A percentile compares a stretch with the other conserved stretches of the same genome.
These are phyloP conservation scores for Buathra laborator DNA, from an alignment of 2,888 invertebrate species.

Conservation along the genomic window DNA sequence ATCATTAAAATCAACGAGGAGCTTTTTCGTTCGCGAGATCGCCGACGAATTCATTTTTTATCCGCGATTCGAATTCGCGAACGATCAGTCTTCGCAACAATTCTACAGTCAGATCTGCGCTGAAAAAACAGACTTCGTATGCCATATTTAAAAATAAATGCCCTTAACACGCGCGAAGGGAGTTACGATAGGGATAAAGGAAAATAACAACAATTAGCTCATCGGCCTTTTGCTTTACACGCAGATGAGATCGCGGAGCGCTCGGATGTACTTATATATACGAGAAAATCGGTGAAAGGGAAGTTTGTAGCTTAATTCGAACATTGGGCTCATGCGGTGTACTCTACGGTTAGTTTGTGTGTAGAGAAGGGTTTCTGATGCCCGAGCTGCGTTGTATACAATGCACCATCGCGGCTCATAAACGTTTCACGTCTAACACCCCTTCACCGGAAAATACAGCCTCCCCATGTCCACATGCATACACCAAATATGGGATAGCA, in stretches of 20 bases:
- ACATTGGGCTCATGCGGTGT: slow-evolving; percentile 55
- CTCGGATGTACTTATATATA: neutral
- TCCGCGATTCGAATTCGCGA: slow-evolving; percentile 30
- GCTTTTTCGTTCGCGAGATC: neutral
- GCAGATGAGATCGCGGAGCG: neutral
- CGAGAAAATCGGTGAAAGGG: slow-evolving; percentile 44
- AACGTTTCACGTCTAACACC: slow-evolving; percentile 74
- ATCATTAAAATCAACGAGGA: slow-evolving; percentile 24
- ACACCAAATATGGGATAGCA: slow-evolving; percentile 51
- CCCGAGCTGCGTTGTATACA: slow-evolving; percentile 30
- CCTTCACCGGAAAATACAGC: slow-evolving; percentile 55
- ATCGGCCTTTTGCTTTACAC: neutral
- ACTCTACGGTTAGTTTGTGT: slow-evolving; percentile 43
- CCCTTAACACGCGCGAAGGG: too few relatives aligned
- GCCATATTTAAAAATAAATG: too few relatives aligned
- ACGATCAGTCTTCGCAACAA: neutral
- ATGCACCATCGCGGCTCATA: slow-evolving; percentile 70
- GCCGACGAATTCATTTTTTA: slow-evolving; percentile 43
- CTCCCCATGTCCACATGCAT: slow-evolving; percentile 25
- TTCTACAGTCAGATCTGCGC: neutral
- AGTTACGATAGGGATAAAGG: too few relatives aligned
- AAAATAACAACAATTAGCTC: neutral
- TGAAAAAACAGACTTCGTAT: neutral
- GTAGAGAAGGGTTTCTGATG: slow-evolving; percentile 27
- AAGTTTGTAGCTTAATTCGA: slow-evolving; percentile 68